Base-by-base conservation (phyloP, 2,888 invertebrate species). In the Watsonalla cultraria region DNA sequence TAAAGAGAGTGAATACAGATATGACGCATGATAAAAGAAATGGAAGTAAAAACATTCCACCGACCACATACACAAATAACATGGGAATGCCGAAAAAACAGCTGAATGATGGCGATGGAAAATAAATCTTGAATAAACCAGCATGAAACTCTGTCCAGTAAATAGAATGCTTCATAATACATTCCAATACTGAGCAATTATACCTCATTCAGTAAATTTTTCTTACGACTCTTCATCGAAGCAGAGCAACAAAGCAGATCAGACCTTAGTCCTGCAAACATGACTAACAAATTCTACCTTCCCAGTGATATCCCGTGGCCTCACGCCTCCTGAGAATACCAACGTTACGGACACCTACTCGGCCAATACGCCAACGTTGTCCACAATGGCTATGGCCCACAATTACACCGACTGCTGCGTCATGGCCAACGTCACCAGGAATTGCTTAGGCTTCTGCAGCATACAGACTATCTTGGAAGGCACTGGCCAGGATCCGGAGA, bases 331-430 rank as follows among this genome's bases (percentile, higher is more conserved):
- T 15, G 92, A 92, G 55, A 91, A 82, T 55, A 78, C 84, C 37
- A 92, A 92, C 61, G 72, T 79, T 2, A 92, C 92, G 0, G 90
- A 90, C 70, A 73, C 74, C 7, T 91, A 91, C 66, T 88, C 91
- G 0, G 80, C 88, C 7, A 84, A 90, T 60, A 66, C 76, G 1
- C 85, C 86, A 7, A 81, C 87, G 0, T 68, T 87, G 0, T 86
- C 86, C 0, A 69, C 85, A 0, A 62, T 82, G 11, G 88, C 91
- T 7, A 69, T 91, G 14, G 91, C 92, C 2, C 96, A 96, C 78
- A 96, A 96, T 80, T 96, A 96, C 81, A 96, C 96, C 0, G 94
- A 95, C 65, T 97, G 96, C 78, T 97, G 96, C 69, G 74, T 94
- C 6, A 80, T 88, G 4, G 91, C 92, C 58, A 95, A 95, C 72